These are phyloP conservation scores for Hydrochoerus hydrochaeris DNA, from an alignment of 2,113 vertebrate genomes.

Conservation along the genomic window DNA sequence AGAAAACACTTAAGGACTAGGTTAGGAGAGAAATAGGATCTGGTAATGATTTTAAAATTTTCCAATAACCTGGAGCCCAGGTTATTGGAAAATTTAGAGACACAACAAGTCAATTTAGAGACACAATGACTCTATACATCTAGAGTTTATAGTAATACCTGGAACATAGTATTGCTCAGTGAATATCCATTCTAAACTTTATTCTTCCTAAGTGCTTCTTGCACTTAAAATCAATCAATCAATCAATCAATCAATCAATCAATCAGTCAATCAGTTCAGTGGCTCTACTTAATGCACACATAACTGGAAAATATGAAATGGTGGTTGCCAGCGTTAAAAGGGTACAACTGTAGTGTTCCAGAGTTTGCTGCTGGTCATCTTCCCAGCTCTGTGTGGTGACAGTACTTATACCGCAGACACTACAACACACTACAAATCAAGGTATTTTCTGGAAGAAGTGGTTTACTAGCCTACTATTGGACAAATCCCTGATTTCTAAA, in stretches of 20 bases:
- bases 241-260: neutral
- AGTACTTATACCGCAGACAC: neutral
- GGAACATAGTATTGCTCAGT: neutral
- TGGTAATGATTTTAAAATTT: constrained; percentile 9
- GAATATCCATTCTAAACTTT: neutral
- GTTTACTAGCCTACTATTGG: neutral
- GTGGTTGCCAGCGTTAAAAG: neutral
- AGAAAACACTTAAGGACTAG: constrained; percentile 27
- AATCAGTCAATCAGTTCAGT: neutral
- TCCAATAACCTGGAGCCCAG: neutral
- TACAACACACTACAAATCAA: neutral
- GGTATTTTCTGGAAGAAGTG: neutral
- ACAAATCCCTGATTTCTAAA: neutral
- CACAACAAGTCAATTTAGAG: too few relatives aligned
- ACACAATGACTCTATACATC: neutral
- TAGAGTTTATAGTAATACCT: neutral
- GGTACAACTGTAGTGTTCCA: neutral
- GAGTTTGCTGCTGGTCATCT: neutral
- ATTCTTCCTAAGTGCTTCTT: neutral
- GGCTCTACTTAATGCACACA: neutral
- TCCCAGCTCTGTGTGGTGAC: neutral
- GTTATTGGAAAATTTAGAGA: too few relatives aligned
- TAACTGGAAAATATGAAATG: neutral
- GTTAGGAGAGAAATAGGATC: neutral
- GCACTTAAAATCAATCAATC: neutral